Conservation (phyloP, 2,888 invertebrate genomes). For the Caenorhabditis afra region DNA sequence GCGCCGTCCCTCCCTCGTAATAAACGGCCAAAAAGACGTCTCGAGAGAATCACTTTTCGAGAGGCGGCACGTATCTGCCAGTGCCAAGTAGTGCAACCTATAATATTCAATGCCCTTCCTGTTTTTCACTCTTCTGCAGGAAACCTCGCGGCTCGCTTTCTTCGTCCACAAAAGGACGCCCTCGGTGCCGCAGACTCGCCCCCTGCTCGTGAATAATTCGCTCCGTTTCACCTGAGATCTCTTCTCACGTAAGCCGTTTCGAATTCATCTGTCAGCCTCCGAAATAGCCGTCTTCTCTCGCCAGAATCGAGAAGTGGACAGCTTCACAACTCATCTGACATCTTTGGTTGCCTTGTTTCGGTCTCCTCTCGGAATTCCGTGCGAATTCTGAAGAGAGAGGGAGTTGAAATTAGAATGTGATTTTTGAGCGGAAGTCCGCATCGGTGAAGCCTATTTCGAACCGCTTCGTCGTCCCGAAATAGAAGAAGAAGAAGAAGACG, state of each 20-base stretch:
- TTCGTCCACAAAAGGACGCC: constrained; percentile 8
- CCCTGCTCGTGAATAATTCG: constrained; percentile 34
- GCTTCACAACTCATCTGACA: too few species aligned
- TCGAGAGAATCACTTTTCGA: constrained; percentile 8
- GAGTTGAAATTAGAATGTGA: constrained; percentile 1
- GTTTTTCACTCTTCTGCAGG: constrained; percentile 22
- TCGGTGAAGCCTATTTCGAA: not conserved
- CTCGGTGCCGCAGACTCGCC: constrained; percentile 8
- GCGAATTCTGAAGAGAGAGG: too few species aligned
- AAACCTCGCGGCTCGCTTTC: constrained; percentile 7
- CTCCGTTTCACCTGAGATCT: constrained; percentile 16
- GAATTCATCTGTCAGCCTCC: constrained; percentile 28
- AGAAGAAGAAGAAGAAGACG: not conserved
- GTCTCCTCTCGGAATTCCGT: too few species aligned
- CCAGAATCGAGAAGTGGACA: too few species aligned
- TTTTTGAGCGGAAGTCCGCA: constrained; percentile 13
- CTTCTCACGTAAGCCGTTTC: constrained; percentile 38
- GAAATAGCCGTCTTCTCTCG: too few species aligned
- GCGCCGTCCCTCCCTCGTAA: constrained; percentile 31
- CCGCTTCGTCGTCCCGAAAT: too few species aligned
- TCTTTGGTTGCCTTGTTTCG: too few species aligned
- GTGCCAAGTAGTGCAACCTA: constrained; percentile 8
- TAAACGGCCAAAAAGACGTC: constrained; percentile 30
- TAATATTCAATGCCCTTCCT: constrained; percentile 35
- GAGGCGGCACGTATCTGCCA: not conserved